These are phyloP conservation scores for Orthosia gracilis DNA, from an alignment of 2,888 invertebrate species.

Conservation along the genomic window DNA sequence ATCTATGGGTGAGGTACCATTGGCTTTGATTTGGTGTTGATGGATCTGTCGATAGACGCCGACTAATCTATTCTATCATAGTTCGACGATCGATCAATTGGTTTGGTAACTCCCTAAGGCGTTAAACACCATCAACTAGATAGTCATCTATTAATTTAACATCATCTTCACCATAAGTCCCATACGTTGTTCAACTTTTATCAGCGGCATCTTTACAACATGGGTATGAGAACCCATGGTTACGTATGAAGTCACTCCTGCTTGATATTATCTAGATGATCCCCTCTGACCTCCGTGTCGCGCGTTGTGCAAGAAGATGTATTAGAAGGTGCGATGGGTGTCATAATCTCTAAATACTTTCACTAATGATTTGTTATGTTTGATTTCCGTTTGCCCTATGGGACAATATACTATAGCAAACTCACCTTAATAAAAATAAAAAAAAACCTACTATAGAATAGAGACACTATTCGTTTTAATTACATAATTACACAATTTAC, in stretches of 20 bases:
- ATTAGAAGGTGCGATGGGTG: not conserved
- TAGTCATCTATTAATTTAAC: not conserved
- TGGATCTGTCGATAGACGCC: not conserved
- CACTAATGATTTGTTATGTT: not conserved
- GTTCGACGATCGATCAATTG: not conserved
- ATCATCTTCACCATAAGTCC: not conserved
- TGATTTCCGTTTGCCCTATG: no score
- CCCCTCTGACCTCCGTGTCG: constrained; percentile 32
- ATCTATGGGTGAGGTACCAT: not conserved
- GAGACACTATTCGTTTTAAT: not conserved
- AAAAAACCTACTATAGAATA: not conserved
- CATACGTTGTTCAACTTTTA: constrained; percentile 34
- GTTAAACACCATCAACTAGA: constrained; percentile 1
- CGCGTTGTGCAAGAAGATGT: constrained; percentile 1
- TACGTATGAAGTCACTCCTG: constrained; percentile 38
- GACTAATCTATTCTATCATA: not conserved
- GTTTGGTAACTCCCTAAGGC: not conserved
- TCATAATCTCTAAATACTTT: not conserved
- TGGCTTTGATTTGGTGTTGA: not conserved
- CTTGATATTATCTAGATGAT: constrained; percentile 50
- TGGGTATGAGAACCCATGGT: constrained; percentile 30
- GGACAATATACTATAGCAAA: no score
- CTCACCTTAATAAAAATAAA: no score
- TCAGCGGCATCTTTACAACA: constrained; percentile 33
- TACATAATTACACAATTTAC: not conserved